Evolutionary conservation across 2,113 vertebrate species (phyloP), one percentile per base, ranked within the genome.

Genomic region (Ploceus nigricollis): DNA sequence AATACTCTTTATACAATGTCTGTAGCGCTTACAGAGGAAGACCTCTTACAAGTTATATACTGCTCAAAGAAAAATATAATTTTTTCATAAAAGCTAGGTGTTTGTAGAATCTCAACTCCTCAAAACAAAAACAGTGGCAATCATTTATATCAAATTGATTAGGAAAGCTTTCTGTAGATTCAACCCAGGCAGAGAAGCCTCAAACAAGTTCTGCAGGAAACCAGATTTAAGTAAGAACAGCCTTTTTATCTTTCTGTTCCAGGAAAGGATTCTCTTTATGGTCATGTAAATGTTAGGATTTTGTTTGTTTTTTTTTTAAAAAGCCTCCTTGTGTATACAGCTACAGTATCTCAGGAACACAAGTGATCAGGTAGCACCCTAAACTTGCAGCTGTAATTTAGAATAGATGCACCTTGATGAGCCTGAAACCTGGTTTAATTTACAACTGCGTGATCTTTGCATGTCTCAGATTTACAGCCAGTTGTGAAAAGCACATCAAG

Each of bases 201-300:
- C 82, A 88, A 90, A 91, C 40, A 82, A 71, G 60, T 94, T 82
- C 75, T 93, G 64, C 72, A 96, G 80, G 80, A 95, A 96, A 79
- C 63, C 73, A 91, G 40, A 73, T 64, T 94, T 93, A 89, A 96
- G 78, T 61, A 50, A 89, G 77, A 94, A 76, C 81, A 87, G 91
- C 72, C 31, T 64, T 95, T 75, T 90, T 83, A 86, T 56, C 92
- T 90, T 94, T 77, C 70, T 72, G 54, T 80, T 70, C 45, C 69
- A 85, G 93, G 83, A 94, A 76, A 89, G 54, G 51, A 65, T 75
- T 93, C 54, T 86, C 94, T 76, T 18, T 84, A 65, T 35, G 48
- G 37, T 45, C 35, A 53, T 51, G 80, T 56, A 80, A 57, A 89
- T 37, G 58, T 2, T 17, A 11, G 25, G 4, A 3, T 13, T 53